Evolutionary conservation across 2,797 vertebrate species (phyloP), one percentile per base, ranked within the genome.

Genomic region (Todus mexicanus): DNA sequence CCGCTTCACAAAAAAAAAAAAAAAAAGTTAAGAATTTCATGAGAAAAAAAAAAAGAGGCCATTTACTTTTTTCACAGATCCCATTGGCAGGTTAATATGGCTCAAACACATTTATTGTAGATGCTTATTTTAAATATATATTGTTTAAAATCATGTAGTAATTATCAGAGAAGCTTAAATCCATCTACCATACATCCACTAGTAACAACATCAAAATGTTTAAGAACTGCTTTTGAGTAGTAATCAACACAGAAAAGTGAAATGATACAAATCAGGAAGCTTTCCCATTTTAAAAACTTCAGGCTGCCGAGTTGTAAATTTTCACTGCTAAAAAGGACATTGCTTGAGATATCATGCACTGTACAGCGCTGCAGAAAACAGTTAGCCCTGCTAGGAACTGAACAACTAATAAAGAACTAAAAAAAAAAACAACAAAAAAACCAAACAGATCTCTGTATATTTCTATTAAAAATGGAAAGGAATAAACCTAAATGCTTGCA

Each of bases 1-100:
- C 97, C 19, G 92, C 72, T 97, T 97, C 97, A 98, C 97, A 23
- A 85, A 88, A 95, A 65, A 40, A 95, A 65, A n/a, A n/a, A 50
- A 88, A 90, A 54, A 86, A 90, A 85, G 13, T 13, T 82, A 85
- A 71, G 40, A 93, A 95, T 96, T 94, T 54, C 87, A 91, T 94
- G 82, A 90, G 87, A 90, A 90, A 91, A 86, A 93, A 91, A 82
- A 95, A 95, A 94, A 42, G 93, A 97, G 96, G 97, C 97, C 92
- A 85, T 97, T n/a, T 96, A 96, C 78, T 97, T 97, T 93, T 97
- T 98, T 97, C 97, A 98, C 97, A 98, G 94, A 97, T 97, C 95
- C 96, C 96, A 97, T 96, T 98, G 97, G 98, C 98, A 98, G 97
- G 97, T 97, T 98, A 97, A 98, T 97, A 98, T 97, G 97, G 98